Conservation (phyloP, 1,140 invertebrate species). For the Drosophila dunni region DNA sequence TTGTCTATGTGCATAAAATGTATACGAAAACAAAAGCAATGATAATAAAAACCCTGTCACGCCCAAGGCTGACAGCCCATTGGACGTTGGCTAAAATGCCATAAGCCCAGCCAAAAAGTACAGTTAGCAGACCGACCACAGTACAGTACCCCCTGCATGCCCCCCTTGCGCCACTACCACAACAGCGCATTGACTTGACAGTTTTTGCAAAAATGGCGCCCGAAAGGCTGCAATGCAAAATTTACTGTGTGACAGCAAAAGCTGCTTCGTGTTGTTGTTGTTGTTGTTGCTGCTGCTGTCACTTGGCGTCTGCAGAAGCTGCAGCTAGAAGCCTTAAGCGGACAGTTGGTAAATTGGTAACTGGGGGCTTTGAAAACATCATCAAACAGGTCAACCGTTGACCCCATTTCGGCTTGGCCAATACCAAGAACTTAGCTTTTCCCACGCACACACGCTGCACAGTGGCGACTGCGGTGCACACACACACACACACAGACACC, state of each 20-base stretch:
- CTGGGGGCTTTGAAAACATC: constrained; percentile 8
- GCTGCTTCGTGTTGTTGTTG: constrained; percentile 11
- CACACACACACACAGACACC: constrained; percentile 20
- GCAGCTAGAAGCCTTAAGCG: constrained; percentile 28
- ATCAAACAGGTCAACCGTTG: constrained; percentile 43
- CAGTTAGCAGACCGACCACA: neutral
- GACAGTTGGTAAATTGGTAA: constrained; percentile 48
- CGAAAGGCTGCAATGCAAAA: constrained; percentile 52
- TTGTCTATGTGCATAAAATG: constrained; percentile 44
- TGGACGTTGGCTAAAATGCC: constrained; percentile 38
- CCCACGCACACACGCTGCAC: constrained; percentile 46
- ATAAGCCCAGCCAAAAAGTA: constrained; percentile 29
- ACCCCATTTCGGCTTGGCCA: constrained; percentile 19
- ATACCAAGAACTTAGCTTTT: constrained; percentile 11
- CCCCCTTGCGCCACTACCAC: neutral
- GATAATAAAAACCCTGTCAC: constrained; percentile 39
- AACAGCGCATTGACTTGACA: constrained; percentile 57
- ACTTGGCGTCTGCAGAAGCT: constrained; percentile 41
- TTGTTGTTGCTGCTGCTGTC: constrained; percentile 50
- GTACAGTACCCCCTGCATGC: neutral
- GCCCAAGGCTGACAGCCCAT: constrained; percentile 31
- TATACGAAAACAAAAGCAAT: constrained; percentile 19
- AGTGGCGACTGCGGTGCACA: constrained; percentile 64
- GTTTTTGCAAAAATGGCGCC: constrained; percentile 48
- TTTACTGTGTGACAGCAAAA: constrained; percentile 20